Conservation (phyloP, 2,888 invertebrate species). For the Nudaria mundana region DNA sequence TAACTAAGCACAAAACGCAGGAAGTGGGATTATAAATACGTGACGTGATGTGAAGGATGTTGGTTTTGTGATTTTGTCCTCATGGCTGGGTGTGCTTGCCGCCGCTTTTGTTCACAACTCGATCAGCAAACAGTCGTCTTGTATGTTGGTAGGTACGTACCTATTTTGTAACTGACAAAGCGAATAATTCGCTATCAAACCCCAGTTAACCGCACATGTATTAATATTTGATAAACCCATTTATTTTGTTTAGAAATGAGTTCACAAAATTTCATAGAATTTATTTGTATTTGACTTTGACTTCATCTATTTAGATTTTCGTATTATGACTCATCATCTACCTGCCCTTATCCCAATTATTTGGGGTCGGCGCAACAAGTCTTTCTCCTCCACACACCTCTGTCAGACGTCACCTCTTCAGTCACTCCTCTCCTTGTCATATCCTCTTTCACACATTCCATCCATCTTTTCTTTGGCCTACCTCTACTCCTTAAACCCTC, state of each 20-base stretch:
- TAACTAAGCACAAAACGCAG: conserved; percentile 72
- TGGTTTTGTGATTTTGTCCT: conserved; percentile 73
- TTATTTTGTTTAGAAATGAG: neutral
- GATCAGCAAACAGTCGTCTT: conserved; percentile 58
- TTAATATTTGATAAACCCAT: conserved; percentile 21
- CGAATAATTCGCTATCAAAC: conserved; percentile 27
- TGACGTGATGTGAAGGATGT: conserved; percentile 70
- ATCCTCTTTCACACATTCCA: too few species aligned
- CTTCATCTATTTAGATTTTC: neutral
- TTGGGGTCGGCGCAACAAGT: too few species aligned
- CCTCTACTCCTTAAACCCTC: too few species aligned
- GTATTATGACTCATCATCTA: too few species aligned
- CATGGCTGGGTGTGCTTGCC: conserved; percentile 29
- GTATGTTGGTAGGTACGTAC: too few species aligned
- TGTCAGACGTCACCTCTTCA: too few species aligned
- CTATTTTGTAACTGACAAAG: conserved; percentile 29
- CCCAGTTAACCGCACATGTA: conserved; percentile 18
- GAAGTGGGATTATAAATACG: conserved; percentile 77
- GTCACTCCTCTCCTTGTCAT: too few species aligned
- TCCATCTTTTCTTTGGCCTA: too few species aligned
- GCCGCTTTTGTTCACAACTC: conserved; percentile 58
- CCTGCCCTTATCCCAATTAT: too few species aligned
- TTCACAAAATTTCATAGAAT: neutral
- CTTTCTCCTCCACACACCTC: too few species aligned
- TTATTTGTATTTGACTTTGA: neutral